Evolutionary conservation across 2,113 vertebrate species (phyloP).

Genomic region (Oriolus oriolus): DNA sequence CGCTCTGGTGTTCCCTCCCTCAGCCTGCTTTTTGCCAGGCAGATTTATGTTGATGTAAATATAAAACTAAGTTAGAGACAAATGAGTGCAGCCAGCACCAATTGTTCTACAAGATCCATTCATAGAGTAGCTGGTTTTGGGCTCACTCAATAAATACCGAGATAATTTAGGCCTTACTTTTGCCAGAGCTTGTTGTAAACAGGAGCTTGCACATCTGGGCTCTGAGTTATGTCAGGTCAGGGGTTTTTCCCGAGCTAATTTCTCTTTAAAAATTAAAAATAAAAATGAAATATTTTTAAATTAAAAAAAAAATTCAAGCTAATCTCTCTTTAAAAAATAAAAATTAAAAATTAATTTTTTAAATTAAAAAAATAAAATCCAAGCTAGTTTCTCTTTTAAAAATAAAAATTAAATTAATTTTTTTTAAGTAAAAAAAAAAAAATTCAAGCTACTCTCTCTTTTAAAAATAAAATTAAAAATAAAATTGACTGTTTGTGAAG

Average conservation of each 20-base stretch:
- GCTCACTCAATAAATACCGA: neutral
- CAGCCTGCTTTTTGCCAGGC: neutral
- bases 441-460: neutral
- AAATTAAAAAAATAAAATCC: neutral
- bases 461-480: neutral
- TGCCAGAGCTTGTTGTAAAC: neutral
- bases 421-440: neutral
- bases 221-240: neutral
- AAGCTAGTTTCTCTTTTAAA: neutral
- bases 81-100: neutral
- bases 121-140: neutral
- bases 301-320: neutral
- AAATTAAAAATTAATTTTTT: neutral
- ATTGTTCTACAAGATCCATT: neutral
- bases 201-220: neutral
- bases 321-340: neutral
- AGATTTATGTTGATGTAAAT: neutral
- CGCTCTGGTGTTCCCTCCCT: neutral
- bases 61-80: neutral
- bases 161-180: neutral
- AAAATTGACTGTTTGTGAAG: neutral
- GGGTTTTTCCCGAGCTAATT: neutral
- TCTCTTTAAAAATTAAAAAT: neutral
- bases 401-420: neutral
- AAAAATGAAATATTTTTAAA: neutral